phyloP scores from a whole-genome alignment of 1,140 invertebrate genomes.

The Hetaerina americana region DNA sequence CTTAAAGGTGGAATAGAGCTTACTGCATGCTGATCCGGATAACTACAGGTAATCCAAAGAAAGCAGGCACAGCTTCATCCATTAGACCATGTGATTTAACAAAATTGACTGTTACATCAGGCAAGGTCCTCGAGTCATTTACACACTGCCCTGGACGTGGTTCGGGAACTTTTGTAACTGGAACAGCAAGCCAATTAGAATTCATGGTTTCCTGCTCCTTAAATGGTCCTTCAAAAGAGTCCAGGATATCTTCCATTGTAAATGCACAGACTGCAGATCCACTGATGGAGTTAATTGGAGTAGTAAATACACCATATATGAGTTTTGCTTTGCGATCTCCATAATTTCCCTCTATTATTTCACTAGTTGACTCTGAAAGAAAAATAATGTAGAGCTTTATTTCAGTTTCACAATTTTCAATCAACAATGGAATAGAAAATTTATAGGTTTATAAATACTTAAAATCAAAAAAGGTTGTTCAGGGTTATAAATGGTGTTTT shows the following conservation, averaged over 20 bases:
- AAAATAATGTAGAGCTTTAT: conserved; percentile 17
- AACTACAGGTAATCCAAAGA: conserved; percentile 53
- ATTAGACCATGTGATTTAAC: conserved; percentile 93
- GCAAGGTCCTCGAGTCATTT: conserved; percentile 75
- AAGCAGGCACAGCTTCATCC: conserved; percentile 74
- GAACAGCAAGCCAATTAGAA: conserved; percentile 82
- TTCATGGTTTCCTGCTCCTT: conserved; percentile 85
- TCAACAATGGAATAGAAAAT: conserved; percentile 10
- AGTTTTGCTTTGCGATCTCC: conserved; percentile 49
- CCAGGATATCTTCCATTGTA: conserved; percentile 72
- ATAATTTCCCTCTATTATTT: conserved; percentile 56
- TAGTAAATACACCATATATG: conserved; percentile 93
- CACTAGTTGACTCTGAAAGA: conserved; percentile 61
- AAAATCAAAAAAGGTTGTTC: neutral
- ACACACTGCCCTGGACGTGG: conserved; percentile 78
- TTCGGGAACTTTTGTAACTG: conserved; percentile 58
- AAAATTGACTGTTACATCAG: conserved; percentile 82
- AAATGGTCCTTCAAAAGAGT: conserved; percentile 82
- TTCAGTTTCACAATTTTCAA: neutral
- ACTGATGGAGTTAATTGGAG: conserved; percentile 84
- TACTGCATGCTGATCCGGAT: conserved; percentile 59
- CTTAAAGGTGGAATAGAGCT: conserved; percentile 20
- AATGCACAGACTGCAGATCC: conserved; percentile 96
- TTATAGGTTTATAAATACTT: neutral
- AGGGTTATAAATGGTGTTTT: neutral